Evolutionary conservation across 2,797 vertebrate species (phyloP), one percentile per base, ranked within the genome.

Genomic region (Alca torda): DNA sequence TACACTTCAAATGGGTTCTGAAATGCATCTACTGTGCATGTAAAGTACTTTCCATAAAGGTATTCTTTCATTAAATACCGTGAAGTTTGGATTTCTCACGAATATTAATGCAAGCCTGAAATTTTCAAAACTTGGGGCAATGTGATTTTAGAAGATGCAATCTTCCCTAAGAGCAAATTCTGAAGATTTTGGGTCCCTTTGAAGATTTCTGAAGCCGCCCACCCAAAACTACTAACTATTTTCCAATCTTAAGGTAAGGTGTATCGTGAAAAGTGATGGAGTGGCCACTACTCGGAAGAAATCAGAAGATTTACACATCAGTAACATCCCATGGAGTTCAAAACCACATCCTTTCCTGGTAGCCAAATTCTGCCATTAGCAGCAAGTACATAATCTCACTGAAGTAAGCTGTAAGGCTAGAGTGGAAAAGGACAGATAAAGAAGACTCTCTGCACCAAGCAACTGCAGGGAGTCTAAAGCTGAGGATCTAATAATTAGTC

Each of bases 401-500:
- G 19, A 67, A 89, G 59, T 45, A 89, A 93, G 76, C 60, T 48
- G 11, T 33, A 80, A 92, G 64, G 46, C 48, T 64, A 18, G 43
- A 77, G 56, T 23, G 21, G 64, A 74, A 93, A 74, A 80, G 30
- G 8, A 76, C 11, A 77, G 72, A 73, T 88, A 81, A 72, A 50
- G 50, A 80, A 41, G 68, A 94, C 11, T 68, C 84, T 45, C 31
- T 56, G 59, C 64, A 67, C n/a, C 25, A 28, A 84, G 46, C 46
- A 80, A 94, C 84, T 80, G 41, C 48, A 68, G 90, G 75, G 51
- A 87, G n/a, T 50, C 84, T 76, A 41, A 87, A 87, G 74, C 50
- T 80, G 76, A 78, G 39, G 54, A 81, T 87, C 80, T 76, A 90
- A 76, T 89, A 90, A 94, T 78, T 90, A 81, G 45, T 73, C 46